Evolutionary conservation across 1,140 invertebrate genomes (phyloP), one percentile per base, ranked within the genome.

Genomic region (Laodelphax striatellus): DNA sequence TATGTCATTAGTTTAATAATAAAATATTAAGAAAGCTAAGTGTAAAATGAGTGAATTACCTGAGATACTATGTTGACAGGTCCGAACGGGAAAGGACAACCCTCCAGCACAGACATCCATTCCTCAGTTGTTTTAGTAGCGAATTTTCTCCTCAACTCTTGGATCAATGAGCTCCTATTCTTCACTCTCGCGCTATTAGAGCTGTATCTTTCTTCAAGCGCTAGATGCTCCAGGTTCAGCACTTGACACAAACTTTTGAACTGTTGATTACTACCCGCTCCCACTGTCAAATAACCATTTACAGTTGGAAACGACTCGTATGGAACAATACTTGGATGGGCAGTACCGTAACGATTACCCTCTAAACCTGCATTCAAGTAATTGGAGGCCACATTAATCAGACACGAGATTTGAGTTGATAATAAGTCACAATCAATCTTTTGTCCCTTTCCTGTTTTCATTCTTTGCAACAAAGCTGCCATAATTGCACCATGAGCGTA

Each of bases 401-500:
- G 77, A 65, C 83, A 83, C 0, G 92, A 83, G 16, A 96, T 78
- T 79, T 96, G 93, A 1, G 94, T 96, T 4, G 92, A 90, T 0
- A 98, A 74, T n/a, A 98, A 77, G 76, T 97, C 85, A 66, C 92
- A 94, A 64, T 97, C 90, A 61, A 98, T 92, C 76, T 90, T 92
- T 67, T 97, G 92, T 5, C 95, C 95, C 66, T 71, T 71, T 0
- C 90, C 87, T 1, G 90, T 94, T 65, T 81, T 82, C 5, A 79
- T 69, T 62, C 90, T 77, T 66, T 94, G 82, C 42, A 93, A 72
- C 10, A 98, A 71, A 2, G 94, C 94, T 14, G 94, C 90, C 75
- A 98, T 77, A 54, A 98, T 97, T 0, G 94, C 92, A n/a, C 93
- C 92, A 72, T 95, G 90, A 6, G 93, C 92, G 73, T 95, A 96